Base-by-base conservation (phyloP, 64 coral and sea anemone genomes). In the Dendronephthya gigantea region DNA sequence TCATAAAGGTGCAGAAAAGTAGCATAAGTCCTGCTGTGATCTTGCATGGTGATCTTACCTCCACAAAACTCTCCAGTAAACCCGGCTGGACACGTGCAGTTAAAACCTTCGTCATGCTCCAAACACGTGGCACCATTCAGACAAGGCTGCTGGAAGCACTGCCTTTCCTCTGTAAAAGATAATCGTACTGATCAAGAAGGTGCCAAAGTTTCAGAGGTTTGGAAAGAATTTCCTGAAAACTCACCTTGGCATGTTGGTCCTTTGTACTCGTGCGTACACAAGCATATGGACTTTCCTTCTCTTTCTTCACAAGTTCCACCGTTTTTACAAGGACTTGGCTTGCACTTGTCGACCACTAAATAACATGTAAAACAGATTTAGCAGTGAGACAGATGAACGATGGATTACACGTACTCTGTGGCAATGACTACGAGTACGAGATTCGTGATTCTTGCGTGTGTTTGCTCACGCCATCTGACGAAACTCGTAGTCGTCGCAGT, bases 301-400 rank as follows among this genome's bases (percentile, higher is more conserved):
- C 86, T 86, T 84, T 98, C 87, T 2, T 84, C 93, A 25, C 95
- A 98, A 34, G 92, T 90, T 5, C 87, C 95, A 7, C 83, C 92
- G 68, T 98, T 93, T 22, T 84, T 84, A 83, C 95, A 98, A 2
- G 95, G 95, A 66, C 37, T 98, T 0, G 95, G 95, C 5, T 98
- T 92, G 47, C 95, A 98, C 23, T 76, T 82, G 75, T 92, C 89
- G 16, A 91, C 47, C 52, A 87, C 95, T 98, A 69, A 27, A 7
- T 51, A 84, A 10, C 3, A 51, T 52, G 43, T 58, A 82, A 35
- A 29, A 58, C 34, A 40, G 36, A 47, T 12, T 1, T 35, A 6
- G 17, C 17, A 7, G 29, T n/a, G n/a, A n/a, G n/a, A n/a, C n/a
- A n/a, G n/a, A n/a, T n/a, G n/a, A n/a, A n/a, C n/a, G n/a, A n/a